Evolutionary conservation across 2,888 invertebrate genomes (phyloP).

Genomic region (Agrotis clavis): DNA sequence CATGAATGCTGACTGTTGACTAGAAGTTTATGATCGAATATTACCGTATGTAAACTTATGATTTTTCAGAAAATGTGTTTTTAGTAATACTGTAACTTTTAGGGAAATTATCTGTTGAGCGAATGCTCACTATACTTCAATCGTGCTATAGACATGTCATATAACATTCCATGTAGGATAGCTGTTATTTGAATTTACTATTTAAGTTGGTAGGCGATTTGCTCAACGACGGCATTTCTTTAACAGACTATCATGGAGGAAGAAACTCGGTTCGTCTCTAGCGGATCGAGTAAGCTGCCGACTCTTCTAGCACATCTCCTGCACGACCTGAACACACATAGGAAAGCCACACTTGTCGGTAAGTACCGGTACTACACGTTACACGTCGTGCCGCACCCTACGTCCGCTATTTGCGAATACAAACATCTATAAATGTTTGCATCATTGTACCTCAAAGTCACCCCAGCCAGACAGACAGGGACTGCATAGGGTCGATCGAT

Average conservation of each 20-base stretch:
- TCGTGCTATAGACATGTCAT: background rate
- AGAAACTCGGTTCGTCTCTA: conserved; percentile 96
- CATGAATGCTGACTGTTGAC: background rate
- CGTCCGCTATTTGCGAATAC: conserved; percentile 45
- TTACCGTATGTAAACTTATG: background rate
- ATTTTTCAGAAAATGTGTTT: background rate
- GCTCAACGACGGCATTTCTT: conserved; percentile 18
- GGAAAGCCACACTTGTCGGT: conserved; percentile 95
- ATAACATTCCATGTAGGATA: background rate
- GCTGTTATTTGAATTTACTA: background rate
- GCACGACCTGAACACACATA: conserved; percentile 95
- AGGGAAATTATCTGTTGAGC: background rate
- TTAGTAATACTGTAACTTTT: conserved; percentile 9
- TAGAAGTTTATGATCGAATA: background rate
- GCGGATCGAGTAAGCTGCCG: conserved; percentile 93
- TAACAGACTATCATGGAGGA: conserved; percentile 95
- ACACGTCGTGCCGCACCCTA: conserved; percentile 1
- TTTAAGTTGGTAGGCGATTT: background rate
- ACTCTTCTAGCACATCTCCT: conserved; percentile 95
- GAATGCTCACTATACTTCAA: background rate
- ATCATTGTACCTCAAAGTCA: conserved; percentile 39
- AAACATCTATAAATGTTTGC: conserved; percentile 42
- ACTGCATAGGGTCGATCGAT: conserved; percentile 42
- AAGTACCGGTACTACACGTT: conserved; percentile 66
- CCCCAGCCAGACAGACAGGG: conserved; percentile 48